phyloP scores from a whole-genome alignment of 2,113 vertebrate species.

The Grammomys dolichurus region DNA sequence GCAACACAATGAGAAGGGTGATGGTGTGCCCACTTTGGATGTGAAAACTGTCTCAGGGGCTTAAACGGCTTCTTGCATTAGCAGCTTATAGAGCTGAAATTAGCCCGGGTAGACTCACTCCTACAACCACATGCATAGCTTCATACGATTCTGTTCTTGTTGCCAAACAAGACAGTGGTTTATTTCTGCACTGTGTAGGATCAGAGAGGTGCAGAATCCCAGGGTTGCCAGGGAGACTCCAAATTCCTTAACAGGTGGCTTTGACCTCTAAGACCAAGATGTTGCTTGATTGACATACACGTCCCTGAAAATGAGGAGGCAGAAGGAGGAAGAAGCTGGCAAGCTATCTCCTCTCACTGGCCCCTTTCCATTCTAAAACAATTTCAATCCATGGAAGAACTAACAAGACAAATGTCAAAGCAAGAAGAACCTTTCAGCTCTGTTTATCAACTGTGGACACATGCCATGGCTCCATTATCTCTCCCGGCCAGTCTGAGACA shows the following conservation, averaged over 20 bases:
- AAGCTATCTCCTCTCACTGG: neutral
- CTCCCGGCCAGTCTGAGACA: neutral
- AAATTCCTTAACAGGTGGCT: neutral
- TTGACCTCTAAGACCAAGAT: neutral
- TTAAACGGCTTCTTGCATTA: neutral
- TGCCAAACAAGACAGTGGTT: neutral
- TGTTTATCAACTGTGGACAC: neutral
- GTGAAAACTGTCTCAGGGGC: neutral
- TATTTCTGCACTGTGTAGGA: neutral
- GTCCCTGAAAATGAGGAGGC: neutral
- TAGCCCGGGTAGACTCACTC: neutral
- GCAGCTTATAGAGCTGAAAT: neutral
- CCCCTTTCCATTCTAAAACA: neutral
- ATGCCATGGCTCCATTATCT: neutral
- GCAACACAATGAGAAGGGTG: neutral
- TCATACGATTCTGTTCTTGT: neutral
- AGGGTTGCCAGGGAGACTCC: neutral
- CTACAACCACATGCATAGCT: neutral
- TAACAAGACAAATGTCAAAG: neutral
- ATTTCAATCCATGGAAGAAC: neutral
- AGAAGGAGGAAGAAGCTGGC: neutral
- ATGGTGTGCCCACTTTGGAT: neutral
- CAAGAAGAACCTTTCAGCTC: neutral
- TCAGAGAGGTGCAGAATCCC: neutral
- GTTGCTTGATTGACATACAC: neutral